Percentiles rank a stretch among this genome's conserved stretches.
phyloP scores from a whole-genome alignment of 2,113 vertebrate species.

The Grallaria varia region DNA sequence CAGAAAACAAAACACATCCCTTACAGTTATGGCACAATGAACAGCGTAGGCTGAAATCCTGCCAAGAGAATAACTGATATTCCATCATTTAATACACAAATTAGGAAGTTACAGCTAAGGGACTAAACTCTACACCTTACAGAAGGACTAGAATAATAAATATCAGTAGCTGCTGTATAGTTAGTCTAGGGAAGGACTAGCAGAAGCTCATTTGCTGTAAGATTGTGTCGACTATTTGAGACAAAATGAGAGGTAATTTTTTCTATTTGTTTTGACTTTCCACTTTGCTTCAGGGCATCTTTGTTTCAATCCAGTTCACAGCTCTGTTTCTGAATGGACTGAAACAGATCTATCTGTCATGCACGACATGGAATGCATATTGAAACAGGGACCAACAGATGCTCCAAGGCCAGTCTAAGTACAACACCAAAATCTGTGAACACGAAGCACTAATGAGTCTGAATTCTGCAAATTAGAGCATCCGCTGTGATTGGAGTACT shows the following conservation, averaged over 20 bases:
- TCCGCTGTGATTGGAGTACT: not conserved
- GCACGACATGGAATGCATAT: not conserved
- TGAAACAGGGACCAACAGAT: conserved; percentile 23
- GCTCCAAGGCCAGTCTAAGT: not conserved
- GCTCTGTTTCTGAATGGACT: not conserved
- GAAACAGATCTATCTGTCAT: not conserved
- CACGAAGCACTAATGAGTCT: not conserved
- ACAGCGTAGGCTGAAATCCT: not conserved
- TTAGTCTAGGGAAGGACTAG: not conserved
- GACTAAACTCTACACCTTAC: not conserved
- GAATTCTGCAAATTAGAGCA: not conserved
- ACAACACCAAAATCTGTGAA: not conserved
- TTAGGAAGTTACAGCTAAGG: not conserved
- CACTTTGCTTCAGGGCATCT: conserved; percentile 8
- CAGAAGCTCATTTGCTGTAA: not conserved
- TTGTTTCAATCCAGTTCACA: conserved; percentile 10
- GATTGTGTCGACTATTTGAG: not conserved
- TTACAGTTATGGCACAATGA: not conserved
- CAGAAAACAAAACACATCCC: not conserved
- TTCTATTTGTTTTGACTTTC: not conserved
- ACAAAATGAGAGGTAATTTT: not conserved
- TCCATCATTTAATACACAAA: not conserved
- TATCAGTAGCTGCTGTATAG: not conserved
- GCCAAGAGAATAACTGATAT: not conserved
- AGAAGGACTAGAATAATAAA: not conserved